These are phyloP conservation scores for Thymelicus lineola DNA, from an alignment of 2,888 invertebrate species.

Conservation along the genomic window DNA sequence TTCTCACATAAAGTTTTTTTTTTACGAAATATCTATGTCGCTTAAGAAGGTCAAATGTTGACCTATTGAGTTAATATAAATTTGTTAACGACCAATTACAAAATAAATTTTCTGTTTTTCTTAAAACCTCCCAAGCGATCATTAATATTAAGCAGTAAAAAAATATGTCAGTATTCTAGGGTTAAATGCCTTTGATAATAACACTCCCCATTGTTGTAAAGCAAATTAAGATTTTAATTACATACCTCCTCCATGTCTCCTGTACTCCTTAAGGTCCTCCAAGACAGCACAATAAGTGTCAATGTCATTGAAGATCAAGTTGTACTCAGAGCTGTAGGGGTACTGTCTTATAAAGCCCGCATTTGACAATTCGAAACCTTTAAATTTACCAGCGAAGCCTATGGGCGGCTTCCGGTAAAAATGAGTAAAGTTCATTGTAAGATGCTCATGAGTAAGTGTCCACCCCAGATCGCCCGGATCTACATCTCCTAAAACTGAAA, in stretches of 20 bases:
- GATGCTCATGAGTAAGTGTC: conserved; percentile 91
- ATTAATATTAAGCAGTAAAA: too few relatives aligned
- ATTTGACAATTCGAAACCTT: conserved; percentile 78
- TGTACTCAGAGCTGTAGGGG: conserved; percentile 89
- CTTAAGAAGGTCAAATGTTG: too few relatives aligned
- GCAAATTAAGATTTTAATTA: not conserved
- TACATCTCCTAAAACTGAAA: conserved; percentile 87
- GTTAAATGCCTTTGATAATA: too few relatives aligned
- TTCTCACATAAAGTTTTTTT: too few relatives aligned
- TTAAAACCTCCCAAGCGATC: too few relatives aligned
- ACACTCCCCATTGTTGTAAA: too few relatives aligned
- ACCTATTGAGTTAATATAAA: too few relatives aligned
- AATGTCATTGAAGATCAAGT: conserved; percentile 86
- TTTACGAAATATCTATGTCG: too few relatives aligned
- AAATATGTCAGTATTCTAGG: too few relatives aligned
- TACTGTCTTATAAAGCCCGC: conserved; percentile 89
- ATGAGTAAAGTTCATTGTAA: conserved; percentile 87
- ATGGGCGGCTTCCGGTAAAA: conserved; percentile 86
- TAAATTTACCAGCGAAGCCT: conserved; percentile 70
- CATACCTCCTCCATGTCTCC: conserved; percentile 88
- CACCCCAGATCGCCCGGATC: conserved; percentile 84
- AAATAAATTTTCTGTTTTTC: too few relatives aligned
- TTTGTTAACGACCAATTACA: too few relatives aligned
- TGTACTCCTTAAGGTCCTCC: conserved; percentile 87
- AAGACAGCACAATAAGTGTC: conserved; percentile 84